Percentiles rank a stretch among this genome's conserved stretches.
phyloP scores from a whole-genome alignment of 2,888 invertebrate species.

The Heliconius ethilla region DNA sequence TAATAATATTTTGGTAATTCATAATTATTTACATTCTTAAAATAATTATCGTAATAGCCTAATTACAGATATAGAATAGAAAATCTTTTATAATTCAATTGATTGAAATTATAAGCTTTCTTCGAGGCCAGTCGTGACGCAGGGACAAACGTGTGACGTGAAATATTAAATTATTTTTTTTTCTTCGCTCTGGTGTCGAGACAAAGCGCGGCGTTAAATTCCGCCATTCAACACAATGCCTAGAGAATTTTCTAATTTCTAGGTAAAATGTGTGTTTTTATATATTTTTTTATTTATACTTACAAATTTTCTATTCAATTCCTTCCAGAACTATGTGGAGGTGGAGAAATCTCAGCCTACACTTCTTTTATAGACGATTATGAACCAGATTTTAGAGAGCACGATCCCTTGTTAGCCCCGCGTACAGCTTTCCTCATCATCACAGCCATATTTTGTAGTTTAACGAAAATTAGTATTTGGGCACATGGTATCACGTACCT shows the following conservation, averaged over 20 bases:
- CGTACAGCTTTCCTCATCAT: conserved; percentile 56
- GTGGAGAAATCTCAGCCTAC: conserved; percentile 47
- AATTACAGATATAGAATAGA: not conserved
- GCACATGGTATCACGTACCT: conserved; percentile 70
- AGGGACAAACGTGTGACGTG: too few species aligned
- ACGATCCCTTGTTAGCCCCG: conserved; percentile 38
- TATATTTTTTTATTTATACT: not conserved
- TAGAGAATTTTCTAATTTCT: too few species aligned
- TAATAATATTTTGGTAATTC: not conserved
- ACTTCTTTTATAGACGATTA: conserved; percentile 21
- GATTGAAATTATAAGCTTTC: too few species aligned
- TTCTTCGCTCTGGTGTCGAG: too few species aligned
- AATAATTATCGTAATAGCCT: not conserved
- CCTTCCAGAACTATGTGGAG: conserved; percentile 62
- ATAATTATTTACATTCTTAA: not conserved
- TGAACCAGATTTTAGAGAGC: conserved; percentile 14
- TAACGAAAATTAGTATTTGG: conserved; percentile 69
- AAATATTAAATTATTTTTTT: too few species aligned
- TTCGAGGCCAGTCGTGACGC: too few species aligned
- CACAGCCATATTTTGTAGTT: conserved; percentile 58
- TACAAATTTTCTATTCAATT: not conserved
- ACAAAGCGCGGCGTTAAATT: too few species aligned
- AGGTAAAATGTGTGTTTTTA: too few species aligned
- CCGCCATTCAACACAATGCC: too few species aligned
- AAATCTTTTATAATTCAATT: too few species aligned